phyloP scores from a whole-genome alignment of 2,797 vertebrate genomes.

The Myripristis murdjan region DNA sequence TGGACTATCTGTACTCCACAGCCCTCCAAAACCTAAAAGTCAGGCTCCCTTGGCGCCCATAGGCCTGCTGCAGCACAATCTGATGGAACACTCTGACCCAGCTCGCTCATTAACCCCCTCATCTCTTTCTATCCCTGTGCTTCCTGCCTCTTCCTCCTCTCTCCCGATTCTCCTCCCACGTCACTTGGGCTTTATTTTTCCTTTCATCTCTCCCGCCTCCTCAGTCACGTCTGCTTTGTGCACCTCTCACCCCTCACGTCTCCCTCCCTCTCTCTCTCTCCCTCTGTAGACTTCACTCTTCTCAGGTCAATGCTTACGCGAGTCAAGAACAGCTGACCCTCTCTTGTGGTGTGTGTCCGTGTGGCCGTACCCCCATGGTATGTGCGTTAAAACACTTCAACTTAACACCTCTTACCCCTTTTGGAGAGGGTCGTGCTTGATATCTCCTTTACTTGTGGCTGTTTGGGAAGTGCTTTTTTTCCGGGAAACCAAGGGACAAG shows the following conservation, averaged over 20 bases:
- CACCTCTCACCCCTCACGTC: background rate
- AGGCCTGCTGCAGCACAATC: conserved; percentile 63
- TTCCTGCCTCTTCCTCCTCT: conserved; percentile 27
- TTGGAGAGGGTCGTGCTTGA: background rate
- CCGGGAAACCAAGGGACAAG: conserved; percentile 43
- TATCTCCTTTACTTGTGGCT: conserved; percentile 28
- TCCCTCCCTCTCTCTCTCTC: background rate
- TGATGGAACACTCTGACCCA: conserved; percentile 58
- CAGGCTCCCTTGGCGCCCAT: conserved; percentile 56
- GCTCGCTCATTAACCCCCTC: conserved; percentile 29
- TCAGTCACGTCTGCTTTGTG: conserved; percentile 24
- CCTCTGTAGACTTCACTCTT: conserved; percentile 4
- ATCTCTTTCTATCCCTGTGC: conserved; percentile 29
- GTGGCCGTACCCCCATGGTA: background rate
- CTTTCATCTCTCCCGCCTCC: conserved; percentile 42
- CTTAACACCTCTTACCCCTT: conserved; percentile 3
- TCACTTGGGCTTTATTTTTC: conserved; percentile 21
- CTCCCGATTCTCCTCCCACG: conserved; percentile 15
- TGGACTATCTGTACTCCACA: conserved; percentile 65
- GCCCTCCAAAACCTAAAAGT: conserved; percentile 58
- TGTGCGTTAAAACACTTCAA: conserved; percentile 37
- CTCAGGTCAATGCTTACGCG: conserved; percentile 12
- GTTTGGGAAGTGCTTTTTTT: conserved; percentile 42
- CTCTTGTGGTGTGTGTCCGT: background rate
- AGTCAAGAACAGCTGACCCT: background rate